Conservation (phyloP, 2,888 invertebrate species). For the Choreutis nemorana region DNA sequence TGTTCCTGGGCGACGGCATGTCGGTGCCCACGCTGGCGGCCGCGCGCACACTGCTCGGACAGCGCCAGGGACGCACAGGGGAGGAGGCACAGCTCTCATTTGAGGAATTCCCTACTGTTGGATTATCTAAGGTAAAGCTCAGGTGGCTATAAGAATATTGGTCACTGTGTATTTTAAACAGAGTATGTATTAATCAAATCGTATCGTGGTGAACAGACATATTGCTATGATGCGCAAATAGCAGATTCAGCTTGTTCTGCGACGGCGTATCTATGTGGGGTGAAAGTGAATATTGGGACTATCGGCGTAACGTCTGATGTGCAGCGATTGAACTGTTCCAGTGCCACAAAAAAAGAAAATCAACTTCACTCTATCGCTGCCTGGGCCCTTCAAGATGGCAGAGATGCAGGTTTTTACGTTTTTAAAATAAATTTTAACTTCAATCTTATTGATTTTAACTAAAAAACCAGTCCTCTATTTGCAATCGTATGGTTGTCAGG, state of each 20-base stretch:
- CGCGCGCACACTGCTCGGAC: constrained; percentile 70
- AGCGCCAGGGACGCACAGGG: constrained; percentile 56
- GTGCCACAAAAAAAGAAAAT: constrained; percentile 46
- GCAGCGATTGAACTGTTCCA: constrained; percentile 63
- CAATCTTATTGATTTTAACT: too few species aligned
- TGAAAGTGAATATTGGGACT: constrained; percentile 70
- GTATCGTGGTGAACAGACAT: too few species aligned
- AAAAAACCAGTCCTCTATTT: too few species aligned
- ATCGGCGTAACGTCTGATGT: constrained; percentile 74
- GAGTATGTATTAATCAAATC: too few species aligned
- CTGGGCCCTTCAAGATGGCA: constrained; percentile 66
- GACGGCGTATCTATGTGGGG: constrained; percentile 73
- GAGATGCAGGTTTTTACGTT: constrained; percentile 45
- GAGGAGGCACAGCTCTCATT: constrained; percentile 69
- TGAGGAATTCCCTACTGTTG: constrained; percentile 69
- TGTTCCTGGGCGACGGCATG: constrained; percentile 82
- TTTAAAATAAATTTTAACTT: too few species aligned
- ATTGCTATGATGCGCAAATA: constrained; percentile 69
- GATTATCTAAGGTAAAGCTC: constrained; percentile 71
- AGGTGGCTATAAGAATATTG: neutral
- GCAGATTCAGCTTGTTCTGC: constrained; percentile 78
- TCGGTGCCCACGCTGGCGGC: constrained; percentile 73
- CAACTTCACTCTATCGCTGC: constrained; percentile 71
- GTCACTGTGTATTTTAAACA: constrained; percentile 6
- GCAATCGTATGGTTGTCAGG: constrained; percentile 19